Percentiles rank a stretch among this genome's conserved stretches.
Evolutionary conservation across 2,113 vertebrate species (phyloP).

Genomic region (Carettochelys insculpta): DNA sequence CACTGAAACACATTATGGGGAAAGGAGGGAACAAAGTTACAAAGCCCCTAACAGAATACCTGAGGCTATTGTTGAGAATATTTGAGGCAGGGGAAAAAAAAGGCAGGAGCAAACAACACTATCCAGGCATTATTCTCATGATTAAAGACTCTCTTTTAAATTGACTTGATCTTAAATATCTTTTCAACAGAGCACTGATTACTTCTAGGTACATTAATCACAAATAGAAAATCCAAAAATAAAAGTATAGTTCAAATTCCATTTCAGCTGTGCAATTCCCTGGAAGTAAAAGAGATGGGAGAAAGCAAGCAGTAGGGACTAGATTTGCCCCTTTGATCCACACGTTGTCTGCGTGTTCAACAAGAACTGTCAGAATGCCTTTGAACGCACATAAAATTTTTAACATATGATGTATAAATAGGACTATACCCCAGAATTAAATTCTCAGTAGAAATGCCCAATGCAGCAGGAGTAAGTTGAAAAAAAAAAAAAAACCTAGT

Average conservation of each 20-base stretch:
- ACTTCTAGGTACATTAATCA: not conserved
- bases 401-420: not conserved
- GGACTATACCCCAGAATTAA: not conserved
- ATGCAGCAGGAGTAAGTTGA: not conserved
- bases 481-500: too few species aligned
- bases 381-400: not conserved
- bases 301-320: not conserved
- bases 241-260: not conserved
- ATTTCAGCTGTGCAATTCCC: not conserved
- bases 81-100: not conserved
- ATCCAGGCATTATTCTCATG: not conserved
- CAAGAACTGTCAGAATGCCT: not conserved
- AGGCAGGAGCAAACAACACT: not conserved
- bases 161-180: not conserved
- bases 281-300: not conserved
- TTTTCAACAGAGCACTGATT: not conserved
- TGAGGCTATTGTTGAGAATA: too few species aligned
- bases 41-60: not conserved
- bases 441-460: not conserved
- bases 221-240: not conserved
- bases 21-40: not conserved
- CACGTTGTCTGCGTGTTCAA: not conserved
- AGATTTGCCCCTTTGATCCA: not conserved
- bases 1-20: not conserved
- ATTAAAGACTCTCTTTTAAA: not conserved